A percentile compares a stretch with the other conserved stretches of the same genome.
Evolutionary conservation across 2,113 vertebrate genomes (phyloP).

Genomic region (Brevimyrus niger): DNA sequence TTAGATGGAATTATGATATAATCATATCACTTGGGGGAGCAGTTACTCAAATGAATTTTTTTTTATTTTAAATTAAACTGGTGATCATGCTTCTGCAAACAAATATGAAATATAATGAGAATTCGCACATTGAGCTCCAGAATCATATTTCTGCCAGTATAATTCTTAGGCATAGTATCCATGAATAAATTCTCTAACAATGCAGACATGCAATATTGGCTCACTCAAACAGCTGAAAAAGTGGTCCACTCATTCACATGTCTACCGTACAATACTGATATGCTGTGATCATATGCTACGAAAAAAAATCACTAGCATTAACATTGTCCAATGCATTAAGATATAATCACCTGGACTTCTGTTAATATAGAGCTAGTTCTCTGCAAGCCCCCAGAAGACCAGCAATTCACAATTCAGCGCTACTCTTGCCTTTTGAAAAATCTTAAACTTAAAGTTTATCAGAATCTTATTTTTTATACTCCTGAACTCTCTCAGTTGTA

Average conservation of each 20-base stretch:
- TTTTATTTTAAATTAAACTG: background rate
- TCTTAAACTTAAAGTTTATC: background rate
- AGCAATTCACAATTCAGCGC: background rate
- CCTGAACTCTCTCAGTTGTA: background rate
- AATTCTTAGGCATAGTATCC: background rate
- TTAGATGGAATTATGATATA: constrained; percentile 2
- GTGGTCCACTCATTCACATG: background rate
- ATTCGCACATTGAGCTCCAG: background rate
- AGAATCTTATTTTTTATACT: background rate
- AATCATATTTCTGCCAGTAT: background rate
- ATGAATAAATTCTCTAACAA: background rate
- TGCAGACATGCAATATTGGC: background rate
- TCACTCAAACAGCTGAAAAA: background rate
- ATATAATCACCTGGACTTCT: background rate
- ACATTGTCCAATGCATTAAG: background rate
- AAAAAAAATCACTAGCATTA: background rate
- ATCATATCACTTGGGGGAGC: background rate
- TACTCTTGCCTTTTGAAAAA: background rate
- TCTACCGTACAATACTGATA: background rate
- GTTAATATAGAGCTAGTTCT: background rate
- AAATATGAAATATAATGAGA: background rate
- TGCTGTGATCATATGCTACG: background rate
- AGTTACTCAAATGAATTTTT: background rate
- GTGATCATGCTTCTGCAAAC: background rate
- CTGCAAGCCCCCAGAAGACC: background rate